Percentiles rank a stretch among this genome's conserved stretches.
These are phyloP conservation scores for Diadophis punctatus DNA, from an alignment of 2,113 vertebrate genomes.

Conservation along the genomic window DNA sequence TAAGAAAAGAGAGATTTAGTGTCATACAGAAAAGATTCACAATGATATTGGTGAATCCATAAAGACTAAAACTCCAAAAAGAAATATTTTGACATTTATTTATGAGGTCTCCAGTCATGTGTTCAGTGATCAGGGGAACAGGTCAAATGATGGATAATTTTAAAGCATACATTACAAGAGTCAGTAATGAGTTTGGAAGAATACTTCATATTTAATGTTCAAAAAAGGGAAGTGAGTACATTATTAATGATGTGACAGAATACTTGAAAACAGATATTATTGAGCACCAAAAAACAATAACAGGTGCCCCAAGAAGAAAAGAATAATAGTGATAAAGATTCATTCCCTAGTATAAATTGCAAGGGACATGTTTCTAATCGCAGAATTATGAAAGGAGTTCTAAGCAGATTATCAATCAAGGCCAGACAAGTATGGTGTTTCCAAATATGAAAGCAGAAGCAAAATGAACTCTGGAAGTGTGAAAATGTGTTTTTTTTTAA, in stretches of 20 bases:
- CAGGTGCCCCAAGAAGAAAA: not conserved
- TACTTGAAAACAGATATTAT: not conserved
- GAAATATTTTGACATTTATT: not conserved
- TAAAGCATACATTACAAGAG: not conserved
- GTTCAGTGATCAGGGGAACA: not conserved
- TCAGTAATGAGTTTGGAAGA: not conserved
- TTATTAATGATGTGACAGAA: not conserved
- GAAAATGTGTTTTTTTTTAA: not conserved
- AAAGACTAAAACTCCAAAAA: not conserved
- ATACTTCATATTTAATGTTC: not conserved
- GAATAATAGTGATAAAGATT: not conserved
- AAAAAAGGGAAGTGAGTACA: not conserved
- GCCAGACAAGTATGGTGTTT: not conserved
- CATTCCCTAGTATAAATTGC: not conserved
- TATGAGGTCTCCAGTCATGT: not conserved
- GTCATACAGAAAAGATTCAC: not conserved
- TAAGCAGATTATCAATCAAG: not conserved
- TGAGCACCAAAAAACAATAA: not conserved
- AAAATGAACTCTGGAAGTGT: too few species aligned
- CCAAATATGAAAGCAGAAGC: not conserved
- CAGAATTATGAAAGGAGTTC: not conserved
- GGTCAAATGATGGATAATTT: not conserved
- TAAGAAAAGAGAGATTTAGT: not conserved
- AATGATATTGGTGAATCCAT: not conserved
- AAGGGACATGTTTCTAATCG: not conserved